Percentiles rank a stretch among this genome's conserved stretches.
Conservation (phyloP, 1,140 invertebrate genomes). For the Steinernema khuongi region DNA sequence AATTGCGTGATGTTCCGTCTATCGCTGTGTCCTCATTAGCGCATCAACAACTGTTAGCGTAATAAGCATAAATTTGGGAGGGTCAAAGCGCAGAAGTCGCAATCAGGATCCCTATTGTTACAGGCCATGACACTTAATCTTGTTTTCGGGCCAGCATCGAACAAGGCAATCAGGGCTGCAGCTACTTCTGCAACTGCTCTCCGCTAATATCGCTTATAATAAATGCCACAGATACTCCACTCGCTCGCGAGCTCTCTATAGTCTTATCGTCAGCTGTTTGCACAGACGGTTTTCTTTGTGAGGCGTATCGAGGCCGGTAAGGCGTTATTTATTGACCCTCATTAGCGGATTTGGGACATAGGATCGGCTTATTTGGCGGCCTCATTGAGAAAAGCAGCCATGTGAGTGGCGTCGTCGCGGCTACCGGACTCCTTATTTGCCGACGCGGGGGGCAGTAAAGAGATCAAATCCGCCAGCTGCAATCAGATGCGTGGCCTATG, state of each 20-base stretch:
- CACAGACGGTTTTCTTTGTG: too few species aligned
- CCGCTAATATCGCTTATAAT: not conserved
- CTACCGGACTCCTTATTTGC: not conserved
- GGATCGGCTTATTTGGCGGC: not conserved
- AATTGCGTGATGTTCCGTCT: not conserved
- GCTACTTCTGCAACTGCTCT: not conserved
- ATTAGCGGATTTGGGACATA: not conserved
- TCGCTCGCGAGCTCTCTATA: too few species aligned
- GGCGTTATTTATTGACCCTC: not conserved
- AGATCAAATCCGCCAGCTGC: not conserved
- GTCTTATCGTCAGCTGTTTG: too few species aligned
- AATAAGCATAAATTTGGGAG: constrained; percentile 11
- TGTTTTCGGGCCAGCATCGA: not conserved
- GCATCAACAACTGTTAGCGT: constrained; percentile 1
- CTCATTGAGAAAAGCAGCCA: not conserved
- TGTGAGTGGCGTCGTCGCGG: not conserved
- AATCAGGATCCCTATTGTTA: constrained; percentile 7
- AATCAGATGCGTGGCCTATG: not conserved
- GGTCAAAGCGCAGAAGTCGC: not conserved
- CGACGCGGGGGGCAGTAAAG: not conserved
- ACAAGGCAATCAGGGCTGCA: not conserved
- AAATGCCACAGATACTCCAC: too few species aligned
- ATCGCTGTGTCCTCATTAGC: constrained; percentile 13
- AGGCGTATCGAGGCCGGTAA: not conserved
- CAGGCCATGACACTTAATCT: constrained; percentile 10